Conservation (phyloP, 2,888 invertebrate species). For the Mesorhabditis spiculigera region DNA sequence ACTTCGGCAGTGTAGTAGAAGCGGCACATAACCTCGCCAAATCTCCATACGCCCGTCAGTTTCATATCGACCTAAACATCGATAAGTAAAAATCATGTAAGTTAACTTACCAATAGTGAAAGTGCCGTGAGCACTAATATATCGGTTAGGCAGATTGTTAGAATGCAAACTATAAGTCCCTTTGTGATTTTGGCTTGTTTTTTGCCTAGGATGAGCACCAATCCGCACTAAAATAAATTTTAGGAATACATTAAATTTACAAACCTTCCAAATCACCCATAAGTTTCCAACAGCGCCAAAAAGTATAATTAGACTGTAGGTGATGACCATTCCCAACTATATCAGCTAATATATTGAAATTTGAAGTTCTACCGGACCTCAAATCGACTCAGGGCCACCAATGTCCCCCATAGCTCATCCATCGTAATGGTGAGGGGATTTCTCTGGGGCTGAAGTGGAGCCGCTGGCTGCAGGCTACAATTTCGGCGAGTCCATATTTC, state of each 20-base stretch:
- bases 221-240: slow-evolving; percentile 7
- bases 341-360: not conserved
- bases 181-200: slow-evolving; percentile 15
- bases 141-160: slow-evolving; percentile 29
- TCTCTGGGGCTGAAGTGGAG: too few species aligned
- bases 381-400: too few species aligned
- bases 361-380: too few species aligned
- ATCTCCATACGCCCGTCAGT: slow-evolving; percentile 24
- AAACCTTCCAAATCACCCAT: slow-evolving; percentile 35
- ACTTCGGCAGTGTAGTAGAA: slow-evolving; percentile 28
- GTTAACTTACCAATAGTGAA: slow-evolving; percentile 17
- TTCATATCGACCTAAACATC: slow-evolving; percentile 4
- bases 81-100: not conserved
- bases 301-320: slow-evolving; percentile 24
- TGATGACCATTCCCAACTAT: slow-evolving; percentile 12
- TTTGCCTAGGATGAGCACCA: slow-evolving; percentile 20
- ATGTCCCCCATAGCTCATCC: too few species aligned
- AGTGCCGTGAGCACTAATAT: slow-evolving; percentile 23
- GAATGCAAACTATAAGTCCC: slow-evolving; percentile 21
- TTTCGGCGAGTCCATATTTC: too few species aligned
- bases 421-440: too few species aligned
- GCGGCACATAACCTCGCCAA: slow-evolving; percentile 16
- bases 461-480: too few species aligned
- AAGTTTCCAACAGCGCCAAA: slow-evolving; percentile 27
- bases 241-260: not conserved